Evolutionary conservation across 1,140 invertebrate species (phyloP).

Genomic region (Solen grandis): DNA sequence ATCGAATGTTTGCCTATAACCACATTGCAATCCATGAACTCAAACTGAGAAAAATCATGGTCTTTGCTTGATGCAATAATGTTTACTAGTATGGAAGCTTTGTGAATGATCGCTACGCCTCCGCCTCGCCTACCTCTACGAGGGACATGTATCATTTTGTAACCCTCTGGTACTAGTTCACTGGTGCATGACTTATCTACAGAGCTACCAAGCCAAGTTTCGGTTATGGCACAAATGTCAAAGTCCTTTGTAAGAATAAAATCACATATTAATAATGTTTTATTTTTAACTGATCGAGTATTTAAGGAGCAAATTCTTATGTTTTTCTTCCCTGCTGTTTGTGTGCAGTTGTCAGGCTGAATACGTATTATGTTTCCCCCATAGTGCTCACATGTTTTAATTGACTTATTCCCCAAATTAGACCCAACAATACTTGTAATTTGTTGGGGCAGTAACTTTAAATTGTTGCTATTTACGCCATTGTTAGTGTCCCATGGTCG

Average conservation of each 20-base stretch:
- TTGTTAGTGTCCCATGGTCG: not conserved
- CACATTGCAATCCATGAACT: slow-evolving; percentile 25
- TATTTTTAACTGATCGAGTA: slow-evolving; percentile 31
- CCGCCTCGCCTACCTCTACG: slow-evolving; percentile 1
- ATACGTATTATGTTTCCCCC: too few relatives aligned
- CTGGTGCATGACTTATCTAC: slow-evolving; percentile 37
- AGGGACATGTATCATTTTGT: slow-evolving; percentile 18
- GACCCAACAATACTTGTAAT: not conserved
- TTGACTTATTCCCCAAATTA: too few relatives aligned
- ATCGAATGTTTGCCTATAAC: not conserved
- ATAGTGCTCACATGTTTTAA: too few relatives aligned
- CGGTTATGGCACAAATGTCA: slow-evolving; percentile 32
- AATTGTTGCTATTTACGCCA: not conserved
- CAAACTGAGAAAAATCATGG: slow-evolving; percentile 3
- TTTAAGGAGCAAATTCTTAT: slow-evolving; percentile 15
- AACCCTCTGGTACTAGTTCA: slow-evolving; percentile 18
- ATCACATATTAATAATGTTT: slow-evolving; percentile 28
- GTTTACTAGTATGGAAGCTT: slow-evolving; percentile 10
- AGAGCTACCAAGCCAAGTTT: slow-evolving; percentile 35
- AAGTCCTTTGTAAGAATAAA: slow-evolving; percentile 24
- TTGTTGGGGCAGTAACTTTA: not conserved
- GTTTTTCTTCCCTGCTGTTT: not conserved
- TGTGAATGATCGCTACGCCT: slow-evolving; percentile 26
- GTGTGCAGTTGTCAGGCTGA: not conserved
- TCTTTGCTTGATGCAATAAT: not conserved